A percentile compares a stretch with the other conserved stretches of the same genome.
phyloP scores from a whole-genome alignment of 2,113 vertebrate species.

The Casuarius casuarius region DNA sequence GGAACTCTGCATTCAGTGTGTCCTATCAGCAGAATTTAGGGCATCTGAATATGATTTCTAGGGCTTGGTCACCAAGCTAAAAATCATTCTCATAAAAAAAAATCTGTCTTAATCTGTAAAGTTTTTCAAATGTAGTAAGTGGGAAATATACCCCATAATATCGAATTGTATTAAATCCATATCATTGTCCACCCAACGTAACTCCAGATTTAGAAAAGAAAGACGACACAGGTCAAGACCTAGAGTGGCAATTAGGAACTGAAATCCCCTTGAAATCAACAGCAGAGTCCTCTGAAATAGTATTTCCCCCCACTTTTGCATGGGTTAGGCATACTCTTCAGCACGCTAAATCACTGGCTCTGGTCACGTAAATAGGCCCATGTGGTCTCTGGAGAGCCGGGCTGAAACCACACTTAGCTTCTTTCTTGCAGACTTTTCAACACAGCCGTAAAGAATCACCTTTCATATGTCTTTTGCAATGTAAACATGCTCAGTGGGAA shows the following conservation, averaged over 20 bases:
- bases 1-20: too few species aligned
- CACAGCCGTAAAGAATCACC: not conserved
- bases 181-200: not conserved
- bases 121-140: not conserved
- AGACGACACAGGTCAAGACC: accelerated
- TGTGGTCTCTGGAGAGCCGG: not conserved
- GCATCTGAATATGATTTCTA: not conserved
- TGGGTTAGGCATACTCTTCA: not conserved
- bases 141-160: not conserved
- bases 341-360: accelerated
- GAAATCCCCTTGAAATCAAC: not conserved
- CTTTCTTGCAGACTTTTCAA: not conserved
- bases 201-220: not conserved
- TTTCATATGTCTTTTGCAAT: accelerated
- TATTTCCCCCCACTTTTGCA: accelerated
- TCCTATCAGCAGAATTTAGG: not conserved
- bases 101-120: not conserved
- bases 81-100: not conserved
- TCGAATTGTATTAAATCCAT: not conserved
- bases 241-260: not conserved
- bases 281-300: not conserved
- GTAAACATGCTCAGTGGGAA: not conserved
- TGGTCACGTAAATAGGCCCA: not conserved
- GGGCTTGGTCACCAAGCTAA: not conserved
- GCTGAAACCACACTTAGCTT: not conserved